phyloP scores from a whole-genome alignment of 2,888 invertebrate species.

The Synanthedon myopaeformis region DNA sequence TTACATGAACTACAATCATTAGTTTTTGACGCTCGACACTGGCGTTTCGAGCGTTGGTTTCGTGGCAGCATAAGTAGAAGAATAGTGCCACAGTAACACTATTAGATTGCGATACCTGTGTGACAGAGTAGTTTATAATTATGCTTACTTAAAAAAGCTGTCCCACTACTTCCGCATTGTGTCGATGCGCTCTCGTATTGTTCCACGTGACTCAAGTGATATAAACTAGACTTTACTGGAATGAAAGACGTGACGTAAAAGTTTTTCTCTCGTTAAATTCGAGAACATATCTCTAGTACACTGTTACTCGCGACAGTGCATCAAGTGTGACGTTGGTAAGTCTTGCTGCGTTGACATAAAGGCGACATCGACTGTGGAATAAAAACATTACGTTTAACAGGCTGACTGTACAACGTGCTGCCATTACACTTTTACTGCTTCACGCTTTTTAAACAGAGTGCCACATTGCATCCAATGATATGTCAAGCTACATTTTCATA shows the following conservation, averaged over 20 bases:
- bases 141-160: neutral
- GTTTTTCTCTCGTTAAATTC: constrained; percentile 21
- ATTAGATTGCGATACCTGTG: no score
- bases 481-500: neutral
- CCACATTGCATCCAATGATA: neutral
- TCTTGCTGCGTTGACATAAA: neutral
- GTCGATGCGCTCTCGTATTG: constrained; percentile 14
- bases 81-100: no score
- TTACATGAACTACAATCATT: no score
- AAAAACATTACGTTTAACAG: no score
- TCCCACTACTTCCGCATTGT: neutral
- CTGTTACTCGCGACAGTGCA: constrained; percentile 6
- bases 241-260: constrained; percentile 25
- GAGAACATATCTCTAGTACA: constrained; percentile 13
- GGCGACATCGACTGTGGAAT: no score
- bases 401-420: neutral
- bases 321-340: no score
- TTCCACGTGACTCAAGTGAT: constrained; percentile 18
- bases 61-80: no score
- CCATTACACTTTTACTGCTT: neutral
- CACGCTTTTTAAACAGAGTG: neutral
- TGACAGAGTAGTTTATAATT: no score
- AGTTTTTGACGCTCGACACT: no score
- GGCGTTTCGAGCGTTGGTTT: no score
- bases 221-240: constrained; percentile 11